Evolutionary conservation across 2,888 invertebrate genomes (phyloP), one percentile per base, ranked within the genome.

Genomic region (Ypsolopha sequella): DNA sequence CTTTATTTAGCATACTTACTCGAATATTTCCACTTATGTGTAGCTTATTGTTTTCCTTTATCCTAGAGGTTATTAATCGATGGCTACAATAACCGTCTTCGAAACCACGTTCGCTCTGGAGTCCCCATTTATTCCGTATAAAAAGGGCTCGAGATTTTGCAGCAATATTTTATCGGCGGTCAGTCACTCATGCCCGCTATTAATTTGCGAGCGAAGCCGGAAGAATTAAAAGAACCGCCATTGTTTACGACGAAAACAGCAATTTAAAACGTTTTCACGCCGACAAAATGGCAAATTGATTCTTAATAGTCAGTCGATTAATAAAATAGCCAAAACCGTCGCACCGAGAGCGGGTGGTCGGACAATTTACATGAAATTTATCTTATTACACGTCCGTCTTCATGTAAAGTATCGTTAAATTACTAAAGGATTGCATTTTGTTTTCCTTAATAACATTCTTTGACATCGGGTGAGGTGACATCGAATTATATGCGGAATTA

Each of bases 241-340:
- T 55, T 56, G 52, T 56, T 56, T 58, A 60, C 62, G 55, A 61
- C 65, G 62, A 60, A 57, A 53, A 59, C 62, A 61, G 62, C 60
- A 61, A 54, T 63, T 58, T 63, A 50, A 57, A 56, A 58, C 58
- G 64, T 63, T 66, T 61, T 61, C 51, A 51, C 52, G 51, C 52
- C 48, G 11, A 11, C 35, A 41, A 41, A 69, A 70, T 63, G 64
- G 66, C 62, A 80, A 80, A 84, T 82, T 82, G 79, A 76, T 78
- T 78, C 70, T 80, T 82, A 82, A 82, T 80, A 75, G 73, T 65
- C 62, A 55, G 60, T 61, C 61, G 68, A 73, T 78, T 70, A 72
- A 73, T 73, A 73, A 70, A 73, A 72, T 71, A 65, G 61, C 73
- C 74, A 68, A 76, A 78, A 70, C 59, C 59, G 69, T 60, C 64